phyloP scores from a whole-genome alignment of 2,888 invertebrate species.

The Didymodactylos carnosus region DNA sequence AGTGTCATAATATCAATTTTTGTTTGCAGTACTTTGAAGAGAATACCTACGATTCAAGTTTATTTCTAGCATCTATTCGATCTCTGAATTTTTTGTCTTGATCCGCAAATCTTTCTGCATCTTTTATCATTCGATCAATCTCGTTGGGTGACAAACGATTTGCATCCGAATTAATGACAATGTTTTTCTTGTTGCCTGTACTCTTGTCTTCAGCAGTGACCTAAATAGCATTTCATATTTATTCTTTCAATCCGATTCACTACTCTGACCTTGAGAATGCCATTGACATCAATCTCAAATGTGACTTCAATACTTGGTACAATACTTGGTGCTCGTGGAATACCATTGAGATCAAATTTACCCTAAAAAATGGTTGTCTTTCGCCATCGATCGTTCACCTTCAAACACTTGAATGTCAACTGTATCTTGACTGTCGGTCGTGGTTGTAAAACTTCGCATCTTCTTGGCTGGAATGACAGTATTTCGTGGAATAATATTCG shows the following conservation, averaged over 20 bases:
- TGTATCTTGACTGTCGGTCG: conserved; percentile 93
- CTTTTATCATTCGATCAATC: conserved; percentile 94
- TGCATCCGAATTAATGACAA: conserved; percentile 96
- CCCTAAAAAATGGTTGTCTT: conserved; percentile 91
- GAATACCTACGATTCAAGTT: conserved; percentile 75
- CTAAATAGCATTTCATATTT: conserved; percentile 37
- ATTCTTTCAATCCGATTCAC: conserved; percentile 39
- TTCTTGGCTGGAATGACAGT: conserved; percentile 98
- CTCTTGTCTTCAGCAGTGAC: conserved; percentile 90
- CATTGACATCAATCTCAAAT: too few species aligned
- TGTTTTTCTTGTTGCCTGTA: too few species aligned
- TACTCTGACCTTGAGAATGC: too few species aligned
- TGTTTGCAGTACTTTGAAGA: too few species aligned
- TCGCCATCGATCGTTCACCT: conserved; percentile 97
- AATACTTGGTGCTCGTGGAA: conserved; percentile 52
- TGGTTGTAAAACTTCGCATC: conserved; percentile 95
- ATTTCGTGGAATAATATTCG: conserved; percentile 85
- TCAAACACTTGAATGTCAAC: conserved; percentile 90
- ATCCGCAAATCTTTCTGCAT: conserved; percentile 94
- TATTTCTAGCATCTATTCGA: conserved; percentile 81
- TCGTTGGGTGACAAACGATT: conserved; percentile 89
- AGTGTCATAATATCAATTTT: too few species aligned
- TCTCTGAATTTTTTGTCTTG: conserved; percentile 77
- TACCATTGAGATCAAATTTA: conserved; percentile 89
- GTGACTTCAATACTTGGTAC: conserved; percentile 37